Conservation (phyloP, 2,113 vertebrate genomes). For the Amphiprion ocellaris region DNA sequence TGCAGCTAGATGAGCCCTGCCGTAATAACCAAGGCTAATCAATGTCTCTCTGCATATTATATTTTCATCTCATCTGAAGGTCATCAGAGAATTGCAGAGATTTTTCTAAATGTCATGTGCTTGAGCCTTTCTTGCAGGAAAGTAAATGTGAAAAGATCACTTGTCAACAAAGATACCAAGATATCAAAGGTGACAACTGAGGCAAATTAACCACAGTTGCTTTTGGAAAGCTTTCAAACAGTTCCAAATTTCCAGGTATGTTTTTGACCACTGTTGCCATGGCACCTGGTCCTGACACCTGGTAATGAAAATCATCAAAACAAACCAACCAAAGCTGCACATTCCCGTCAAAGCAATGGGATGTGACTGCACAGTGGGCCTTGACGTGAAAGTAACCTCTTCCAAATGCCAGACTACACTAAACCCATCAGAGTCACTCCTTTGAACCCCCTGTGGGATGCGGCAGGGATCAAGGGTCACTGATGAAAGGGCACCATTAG, state of each 20-base stretch:
- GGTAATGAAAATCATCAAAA: conserved; percentile 6
- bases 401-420: conserved; percentile 62
- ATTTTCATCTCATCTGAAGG: conserved; percentile 40
- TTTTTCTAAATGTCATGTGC: conserved; percentile 39
- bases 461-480: conserved; percentile 34
- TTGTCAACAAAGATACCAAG: neutral
- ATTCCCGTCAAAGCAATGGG: conserved; percentile 21
- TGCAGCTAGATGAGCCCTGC: conserved; percentile 31
- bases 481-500: conserved; percentile 59
- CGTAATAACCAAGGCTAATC: conserved; percentile 50
- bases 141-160: conserved; percentile 2
- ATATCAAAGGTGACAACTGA: conserved; percentile 3
- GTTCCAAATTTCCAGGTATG: conserved; percentile 2
- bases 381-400: conserved; percentile 38
- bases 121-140: conserved; percentile 20
- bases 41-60: conserved; percentile 40
- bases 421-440: conserved; percentile 64
- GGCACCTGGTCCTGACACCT: neutral
- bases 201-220: neutral
- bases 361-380: conserved; percentile 40
- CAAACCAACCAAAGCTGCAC: neutral
- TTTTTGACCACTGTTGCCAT: conserved; percentile 18
- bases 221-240: conserved; percentile 7
- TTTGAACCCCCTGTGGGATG: conserved; percentile 32
- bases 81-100: neutral